Conservation (phyloP, 1,140 invertebrate genomes). For the Anastatus disparis region DNA sequence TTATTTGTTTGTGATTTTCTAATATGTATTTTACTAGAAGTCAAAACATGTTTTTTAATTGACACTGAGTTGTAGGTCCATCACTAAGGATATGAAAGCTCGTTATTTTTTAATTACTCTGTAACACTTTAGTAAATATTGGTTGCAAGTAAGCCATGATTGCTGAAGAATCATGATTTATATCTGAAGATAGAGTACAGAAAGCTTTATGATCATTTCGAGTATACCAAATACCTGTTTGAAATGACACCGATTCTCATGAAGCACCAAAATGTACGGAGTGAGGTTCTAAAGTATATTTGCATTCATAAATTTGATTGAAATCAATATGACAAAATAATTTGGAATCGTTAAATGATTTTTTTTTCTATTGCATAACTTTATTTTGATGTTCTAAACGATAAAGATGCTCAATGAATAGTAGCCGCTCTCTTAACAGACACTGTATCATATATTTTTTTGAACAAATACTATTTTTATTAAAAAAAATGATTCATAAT, state of each 20-base stretch:
- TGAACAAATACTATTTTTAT: too few relatives aligned
- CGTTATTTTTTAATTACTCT: background rate
- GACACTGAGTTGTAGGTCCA: conserved; percentile 38
- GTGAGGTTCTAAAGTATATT: conserved; percentile 50
- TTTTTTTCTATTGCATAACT: conserved; percentile 30
- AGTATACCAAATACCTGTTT: conserved; percentile 46
- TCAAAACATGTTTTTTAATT: conserved; percentile 20
- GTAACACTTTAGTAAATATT: conserved; percentile 22
- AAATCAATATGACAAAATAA: conserved; percentile 47
- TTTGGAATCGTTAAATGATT: conserved; percentile 40
- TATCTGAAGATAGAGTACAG: conserved; percentile 37
- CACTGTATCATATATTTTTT: too few relatives aligned
- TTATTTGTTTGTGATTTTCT: too few relatives aligned
- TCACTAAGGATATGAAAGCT: conserved; percentile 33
- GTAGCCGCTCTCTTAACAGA: too few relatives aligned
- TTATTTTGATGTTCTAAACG: conserved; percentile 34
- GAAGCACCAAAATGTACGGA: conserved; percentile 50
- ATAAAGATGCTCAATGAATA: conserved; percentile 35
- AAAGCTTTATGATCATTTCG: conserved; percentile 33
- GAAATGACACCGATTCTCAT: conserved; percentile 45
- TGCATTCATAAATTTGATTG: conserved; percentile 51
- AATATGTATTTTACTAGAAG: conserved; percentile 12
- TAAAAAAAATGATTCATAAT: too few relatives aligned
- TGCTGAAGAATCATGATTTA: conserved; percentile 40
- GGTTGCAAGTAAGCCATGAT: conserved; percentile 40